phyloP scores from a whole-genome alignment of 2,113 vertebrate genomes.

The Diphyllodes magnificus region DNA sequence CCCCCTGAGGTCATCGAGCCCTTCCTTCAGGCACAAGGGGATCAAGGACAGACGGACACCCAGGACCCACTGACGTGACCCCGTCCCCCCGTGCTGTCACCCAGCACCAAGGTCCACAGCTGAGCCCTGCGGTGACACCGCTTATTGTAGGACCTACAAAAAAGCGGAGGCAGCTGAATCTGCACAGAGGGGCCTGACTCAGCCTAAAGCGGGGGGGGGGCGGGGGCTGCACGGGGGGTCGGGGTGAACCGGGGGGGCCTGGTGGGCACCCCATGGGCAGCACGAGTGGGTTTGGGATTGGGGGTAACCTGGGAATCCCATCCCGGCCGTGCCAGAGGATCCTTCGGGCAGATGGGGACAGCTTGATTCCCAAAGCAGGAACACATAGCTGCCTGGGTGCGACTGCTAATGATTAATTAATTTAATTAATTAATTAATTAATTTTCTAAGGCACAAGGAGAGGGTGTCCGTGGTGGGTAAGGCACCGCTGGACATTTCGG shows the following conservation, averaged over 20 bases:
- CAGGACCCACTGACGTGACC: background rate
- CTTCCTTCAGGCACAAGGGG: background rate
- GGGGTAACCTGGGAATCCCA: background rate
- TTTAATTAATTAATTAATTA: background rate
- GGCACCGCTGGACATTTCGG: accelerated
- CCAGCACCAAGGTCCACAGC: background rate
- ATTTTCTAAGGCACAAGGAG: background rate
- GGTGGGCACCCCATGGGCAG: background rate
- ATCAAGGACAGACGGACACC: background rate
- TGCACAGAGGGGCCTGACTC: background rate
- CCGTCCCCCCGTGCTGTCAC: accelerated
- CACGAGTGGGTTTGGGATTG: accelerated
- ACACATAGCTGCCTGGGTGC: accelerated
- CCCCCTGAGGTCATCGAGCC: background rate
- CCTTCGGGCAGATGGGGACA: accelerated
- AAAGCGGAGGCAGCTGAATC: background rate
- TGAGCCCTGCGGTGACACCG: accelerated
- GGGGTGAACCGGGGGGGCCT: accelerated
- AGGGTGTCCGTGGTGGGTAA: accelerated
- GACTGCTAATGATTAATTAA: background rate
- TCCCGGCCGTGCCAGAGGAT: accelerated
- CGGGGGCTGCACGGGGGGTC: accelerated
- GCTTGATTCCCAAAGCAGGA: background rate
- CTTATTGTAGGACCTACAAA: background rate
- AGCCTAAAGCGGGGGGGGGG: background rate